Evolutionary conservation across 37 sponge, comb jelly and placozoan species (phyloP).

Genomic region (Aphrocallistes beatrix): DNA sequence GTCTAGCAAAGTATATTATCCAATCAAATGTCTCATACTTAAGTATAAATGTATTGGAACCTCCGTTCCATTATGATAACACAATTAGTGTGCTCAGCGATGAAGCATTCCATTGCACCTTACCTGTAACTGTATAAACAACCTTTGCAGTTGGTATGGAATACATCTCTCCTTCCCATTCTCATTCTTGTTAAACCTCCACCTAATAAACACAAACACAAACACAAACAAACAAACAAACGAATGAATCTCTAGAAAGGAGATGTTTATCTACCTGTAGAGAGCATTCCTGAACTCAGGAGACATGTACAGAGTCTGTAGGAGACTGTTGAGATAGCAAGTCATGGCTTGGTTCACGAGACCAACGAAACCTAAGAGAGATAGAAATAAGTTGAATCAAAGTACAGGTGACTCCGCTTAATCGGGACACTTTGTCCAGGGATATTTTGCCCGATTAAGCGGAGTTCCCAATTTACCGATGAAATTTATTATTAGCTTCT

Average conservation of each 20-base stretch:
- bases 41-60: no score
- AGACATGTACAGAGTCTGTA: conserved; percentile 87
- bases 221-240: no score
- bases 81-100: no score
- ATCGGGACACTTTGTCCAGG: no score
- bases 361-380: conserved; percentile 71
- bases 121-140: conserved; percentile 73
- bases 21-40: background rate
- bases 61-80: no score
- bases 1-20: conserved; percentile 29
- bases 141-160: conserved; percentile 75
- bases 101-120: background rate
- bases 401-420: no score
- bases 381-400: no score
- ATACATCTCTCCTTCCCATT: conserved; percentile 50
- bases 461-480: no score
- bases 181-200: background rate
- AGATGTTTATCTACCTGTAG: conserved; percentile 42
- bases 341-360: conserved; percentile 96
- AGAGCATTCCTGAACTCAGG: conserved; percentile 89
- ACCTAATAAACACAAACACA: conserved; percentile 10
- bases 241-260: background rate
- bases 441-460: no score
- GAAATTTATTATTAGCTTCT: no score
- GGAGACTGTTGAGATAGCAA: conserved; percentile 87